phyloP scores from a whole-genome alignment of 2,797 vertebrate genomes.

The Sebastes aleutianus region DNA sequence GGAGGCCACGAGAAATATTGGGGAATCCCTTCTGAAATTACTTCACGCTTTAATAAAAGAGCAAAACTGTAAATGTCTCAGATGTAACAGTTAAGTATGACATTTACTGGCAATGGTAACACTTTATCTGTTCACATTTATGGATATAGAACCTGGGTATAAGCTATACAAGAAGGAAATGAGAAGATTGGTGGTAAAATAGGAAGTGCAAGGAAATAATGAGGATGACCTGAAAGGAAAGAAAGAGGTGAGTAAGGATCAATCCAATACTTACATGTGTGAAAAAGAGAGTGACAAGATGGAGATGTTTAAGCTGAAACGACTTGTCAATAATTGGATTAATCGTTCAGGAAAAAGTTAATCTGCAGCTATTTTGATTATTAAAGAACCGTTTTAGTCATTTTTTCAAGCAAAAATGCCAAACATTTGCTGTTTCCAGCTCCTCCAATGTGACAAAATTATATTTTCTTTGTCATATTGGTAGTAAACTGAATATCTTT shows the following conservation, averaged over 20 bases:
- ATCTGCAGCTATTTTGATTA: background rate
- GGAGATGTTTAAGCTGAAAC: background rate
- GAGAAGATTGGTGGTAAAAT: background rate
- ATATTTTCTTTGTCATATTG: background rate
- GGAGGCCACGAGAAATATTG: background rate
- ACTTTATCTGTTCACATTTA: background rate
- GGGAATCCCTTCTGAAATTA: background rate
- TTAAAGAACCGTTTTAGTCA: background rate
- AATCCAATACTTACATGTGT: background rate
- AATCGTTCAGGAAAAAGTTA: background rate
- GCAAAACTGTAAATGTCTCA: slow-evolving; percentile 10
- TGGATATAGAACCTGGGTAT: background rate
- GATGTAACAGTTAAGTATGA: slow-evolving; percentile 22
- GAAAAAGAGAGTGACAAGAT: background rate
- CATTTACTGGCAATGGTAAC: slow-evolving; percentile 5
- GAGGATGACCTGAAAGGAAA: background rate
- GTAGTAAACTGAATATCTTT: background rate
- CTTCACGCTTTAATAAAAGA: slow-evolving; percentile 7
- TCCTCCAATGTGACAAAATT: background rate
- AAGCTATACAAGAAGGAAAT: background rate
- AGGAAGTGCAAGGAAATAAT: background rate
- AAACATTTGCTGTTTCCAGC: background rate
- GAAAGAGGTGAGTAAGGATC: background rate
- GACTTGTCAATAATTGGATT: background rate
- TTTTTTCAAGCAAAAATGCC: background rate